phyloP scores from a whole-genome alignment of 1,140 invertebrate species.

The Dryas iulia region DNA sequence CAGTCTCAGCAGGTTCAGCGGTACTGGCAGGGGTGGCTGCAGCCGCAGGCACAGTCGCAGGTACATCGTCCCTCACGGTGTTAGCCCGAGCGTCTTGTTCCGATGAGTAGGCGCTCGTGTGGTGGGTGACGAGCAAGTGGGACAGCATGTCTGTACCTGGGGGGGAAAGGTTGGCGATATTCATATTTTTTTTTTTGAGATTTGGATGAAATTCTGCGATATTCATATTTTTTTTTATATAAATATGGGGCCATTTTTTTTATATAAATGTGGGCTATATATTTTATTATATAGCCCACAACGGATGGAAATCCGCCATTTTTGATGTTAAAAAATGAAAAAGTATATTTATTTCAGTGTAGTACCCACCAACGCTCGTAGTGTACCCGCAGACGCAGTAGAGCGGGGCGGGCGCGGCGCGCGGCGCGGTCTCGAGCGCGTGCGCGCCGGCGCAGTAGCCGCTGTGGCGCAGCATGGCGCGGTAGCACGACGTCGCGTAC shows the following conservation, averaged over 20 bases:
- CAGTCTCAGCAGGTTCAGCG: slow-evolving; percentile 33
- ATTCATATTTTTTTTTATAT: too few species aligned
- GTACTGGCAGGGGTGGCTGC: slow-evolving; percentile 5
- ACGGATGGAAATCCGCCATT: too few species aligned
- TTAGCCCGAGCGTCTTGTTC: slow-evolving; percentile 81
- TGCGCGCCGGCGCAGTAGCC: slow-evolving; percentile 82
- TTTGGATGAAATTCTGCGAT: neutral
- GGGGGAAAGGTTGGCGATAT: neutral
- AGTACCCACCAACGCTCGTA: slow-evolving; percentile 84
- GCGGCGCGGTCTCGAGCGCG: slow-evolving; percentile 80
- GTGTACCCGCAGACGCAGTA: slow-evolving; percentile 88
- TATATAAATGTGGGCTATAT: too few species aligned
- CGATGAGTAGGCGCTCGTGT: slow-evolving; percentile 83
- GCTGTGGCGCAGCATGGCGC: slow-evolving; percentile 86
- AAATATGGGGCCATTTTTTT: too few species aligned
- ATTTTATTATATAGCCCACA: too few species aligned
- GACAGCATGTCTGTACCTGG: slow-evolving; percentile 82
- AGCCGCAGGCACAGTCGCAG: neutral
- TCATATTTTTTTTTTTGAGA: neutral
- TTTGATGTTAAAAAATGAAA: too few species aligned
- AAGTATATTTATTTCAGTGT: too few species aligned
- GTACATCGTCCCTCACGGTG: slow-evolving; percentile 54
- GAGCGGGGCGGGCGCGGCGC: slow-evolving; percentile 82
- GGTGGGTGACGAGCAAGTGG: slow-evolving; percentile 83
- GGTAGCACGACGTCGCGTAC: slow-evolving; percentile 88